Evolutionary conservation across 2,113 vertebrate genomes (phyloP).

Genomic region (Phainopepla nitens): DNA sequence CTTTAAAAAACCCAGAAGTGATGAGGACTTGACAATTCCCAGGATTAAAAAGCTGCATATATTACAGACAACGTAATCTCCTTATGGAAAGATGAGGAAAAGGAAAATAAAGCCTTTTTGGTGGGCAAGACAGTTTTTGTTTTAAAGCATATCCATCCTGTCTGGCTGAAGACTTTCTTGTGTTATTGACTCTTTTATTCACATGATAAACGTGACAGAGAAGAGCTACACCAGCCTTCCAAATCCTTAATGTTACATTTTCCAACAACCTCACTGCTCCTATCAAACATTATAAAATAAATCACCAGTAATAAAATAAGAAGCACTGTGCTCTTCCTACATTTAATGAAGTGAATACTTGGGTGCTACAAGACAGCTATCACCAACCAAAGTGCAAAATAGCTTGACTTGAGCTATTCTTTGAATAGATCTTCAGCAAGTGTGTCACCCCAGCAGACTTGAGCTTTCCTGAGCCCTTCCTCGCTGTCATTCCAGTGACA

Average conservation of each 20-base stretch:
- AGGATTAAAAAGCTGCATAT: constrained; percentile 36
- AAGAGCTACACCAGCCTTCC: not conserved
- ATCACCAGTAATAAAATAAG: not conserved
- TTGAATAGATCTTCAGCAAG: not conserved
- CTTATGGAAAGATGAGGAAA: not conserved
- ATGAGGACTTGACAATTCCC: not conserved
- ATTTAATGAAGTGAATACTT: not conserved
- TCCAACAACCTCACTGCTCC: not conserved
- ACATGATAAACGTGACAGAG: not conserved
- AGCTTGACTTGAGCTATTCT: not conserved
- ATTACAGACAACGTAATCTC: constrained; percentile 32
- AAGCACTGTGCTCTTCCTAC: not conserved
- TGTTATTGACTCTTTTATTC: not conserved
- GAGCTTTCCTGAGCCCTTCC: not conserved
- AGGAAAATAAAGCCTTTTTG: not conserved
- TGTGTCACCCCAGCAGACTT: not conserved
- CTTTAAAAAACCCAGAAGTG: not conserved
- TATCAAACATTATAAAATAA: not conserved
- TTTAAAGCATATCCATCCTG: not conserved
- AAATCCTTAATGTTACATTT: not conserved
- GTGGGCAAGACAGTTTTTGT: not conserved
- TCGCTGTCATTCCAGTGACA: not conserved
- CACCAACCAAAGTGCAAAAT: not conserved
- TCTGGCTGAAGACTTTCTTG: not conserved
- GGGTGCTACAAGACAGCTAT: not conserved